A percentile compares a stretch with the other conserved stretches of the same genome.
These are phyloP conservation scores for Sitophilus oryzae DNA, from an alignment of 1,140 invertebrate genomes.

Conservation along the genomic window DNA sequence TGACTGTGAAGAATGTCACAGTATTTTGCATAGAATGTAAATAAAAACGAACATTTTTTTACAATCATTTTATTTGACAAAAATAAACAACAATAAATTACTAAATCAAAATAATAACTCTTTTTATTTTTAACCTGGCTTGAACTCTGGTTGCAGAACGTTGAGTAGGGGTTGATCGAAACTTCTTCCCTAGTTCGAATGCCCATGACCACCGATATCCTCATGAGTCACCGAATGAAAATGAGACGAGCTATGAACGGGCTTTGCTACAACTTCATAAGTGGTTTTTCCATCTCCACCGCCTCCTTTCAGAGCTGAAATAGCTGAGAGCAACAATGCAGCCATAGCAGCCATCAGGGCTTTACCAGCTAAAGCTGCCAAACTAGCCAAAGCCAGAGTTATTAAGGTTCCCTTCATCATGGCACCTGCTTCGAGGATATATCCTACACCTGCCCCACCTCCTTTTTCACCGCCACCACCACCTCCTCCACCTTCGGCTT, in stretches of 20 bases:
- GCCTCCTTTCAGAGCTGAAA: conserved; percentile 66
- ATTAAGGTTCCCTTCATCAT: conserved; percentile 67
- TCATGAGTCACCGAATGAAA: conserved; percentile 63
- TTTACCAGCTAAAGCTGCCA: conserved; percentile 72
- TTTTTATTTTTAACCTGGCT: conserved; percentile 28
- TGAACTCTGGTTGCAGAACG: conserved; percentile 38
- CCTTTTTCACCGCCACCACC: conserved; percentile 50
- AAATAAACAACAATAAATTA: too few species aligned
- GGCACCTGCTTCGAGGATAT: conserved; percentile 51
- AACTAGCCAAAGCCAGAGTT: conserved; percentile 64
- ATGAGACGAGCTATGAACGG: conserved; percentile 65
- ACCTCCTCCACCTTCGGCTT: conserved; percentile 46
- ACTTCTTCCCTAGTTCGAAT: conserved; percentile 53
- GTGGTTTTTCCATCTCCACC: conserved; percentile 67
- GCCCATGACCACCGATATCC: conserved; percentile 47
- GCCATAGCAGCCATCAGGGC: conserved; percentile 74
- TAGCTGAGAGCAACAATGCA: conserved; percentile 68
- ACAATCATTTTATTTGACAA: too few species aligned
- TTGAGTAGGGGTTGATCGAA: conserved; percentile 43
- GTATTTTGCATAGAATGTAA: too few species aligned
- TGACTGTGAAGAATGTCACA: too few species aligned
- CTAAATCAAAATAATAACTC: neutral
- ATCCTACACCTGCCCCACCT: conserved; percentile 48
- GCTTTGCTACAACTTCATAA: conserved; percentile 76
- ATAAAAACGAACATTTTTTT: too few species aligned